Conservation (phyloP, 2,888 invertebrate species). For the Seira sanloemensis region DNA sequence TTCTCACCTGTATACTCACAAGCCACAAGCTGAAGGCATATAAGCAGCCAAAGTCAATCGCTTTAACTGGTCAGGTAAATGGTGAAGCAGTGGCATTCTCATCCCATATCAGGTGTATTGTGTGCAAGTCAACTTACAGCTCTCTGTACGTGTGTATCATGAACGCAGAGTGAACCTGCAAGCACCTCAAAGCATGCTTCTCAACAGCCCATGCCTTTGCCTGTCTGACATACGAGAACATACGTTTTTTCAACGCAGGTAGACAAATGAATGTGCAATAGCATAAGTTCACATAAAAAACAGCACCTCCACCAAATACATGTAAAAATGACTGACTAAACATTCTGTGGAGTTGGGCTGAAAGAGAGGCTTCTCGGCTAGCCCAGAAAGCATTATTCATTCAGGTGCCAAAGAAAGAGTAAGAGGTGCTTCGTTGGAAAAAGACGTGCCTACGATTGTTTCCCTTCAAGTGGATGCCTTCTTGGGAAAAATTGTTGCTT, state of each 20-base stretch:
- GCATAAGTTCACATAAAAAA: conserved; percentile 28
- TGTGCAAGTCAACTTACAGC: conserved; percentile 5
- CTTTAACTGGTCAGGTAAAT: not conserved
- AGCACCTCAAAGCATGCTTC: conserved; percentile 21
- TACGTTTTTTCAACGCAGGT: conserved; percentile 27
- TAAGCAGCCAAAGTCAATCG: not conserved
- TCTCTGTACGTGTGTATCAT: conserved; percentile 1
- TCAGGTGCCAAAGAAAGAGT: not conserved
- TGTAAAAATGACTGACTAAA: conserved; percentile 17
- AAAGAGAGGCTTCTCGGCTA: not conserved
- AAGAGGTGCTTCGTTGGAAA: not conserved
- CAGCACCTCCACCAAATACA: conserved; percentile 9
- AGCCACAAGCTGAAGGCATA: conserved; percentile 27
- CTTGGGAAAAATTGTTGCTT: conserved; percentile 2
- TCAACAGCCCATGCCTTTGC: conserved; percentile 22
- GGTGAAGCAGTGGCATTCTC: conserved; percentile 11
- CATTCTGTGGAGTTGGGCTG: not conserved
- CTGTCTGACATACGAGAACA: conserved; percentile 21
- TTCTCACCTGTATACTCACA: conserved; percentile 45
- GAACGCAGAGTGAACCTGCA: conserved; percentile 15
- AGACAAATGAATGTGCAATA: conserved; percentile 42
- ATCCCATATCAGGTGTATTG: conserved; percentile 16
- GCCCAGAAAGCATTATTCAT: not conserved
- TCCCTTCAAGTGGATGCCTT: not conserved
- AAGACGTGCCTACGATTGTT: not conserved